These are phyloP conservation scores for Corticium candelabrum DNA, from an alignment of 37 sponge, comb jelly and placozoan genomes.

Conservation along the genomic window DNA sequence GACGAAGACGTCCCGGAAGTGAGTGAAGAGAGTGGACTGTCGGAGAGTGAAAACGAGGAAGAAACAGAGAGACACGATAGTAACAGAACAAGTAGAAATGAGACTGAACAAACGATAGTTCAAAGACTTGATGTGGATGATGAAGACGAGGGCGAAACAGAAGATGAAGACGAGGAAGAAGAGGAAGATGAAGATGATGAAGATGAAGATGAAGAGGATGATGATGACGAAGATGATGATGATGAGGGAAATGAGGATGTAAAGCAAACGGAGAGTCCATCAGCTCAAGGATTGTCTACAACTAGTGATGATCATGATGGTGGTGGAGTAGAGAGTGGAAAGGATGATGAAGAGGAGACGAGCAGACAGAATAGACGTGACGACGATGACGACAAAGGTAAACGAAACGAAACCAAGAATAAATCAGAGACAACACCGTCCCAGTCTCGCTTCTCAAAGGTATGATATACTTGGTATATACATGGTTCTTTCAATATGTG, in stretches of 20 bases:
- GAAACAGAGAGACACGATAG: neutral
- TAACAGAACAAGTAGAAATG: no score
- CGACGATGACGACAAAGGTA: neutral
- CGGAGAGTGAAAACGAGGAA: neutral
- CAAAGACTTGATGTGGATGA: no score
- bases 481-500: neutral
- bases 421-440: slow-evolving; percentile 6
- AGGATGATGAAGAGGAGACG: neutral
- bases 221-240: neutral
- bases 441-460: neutral
- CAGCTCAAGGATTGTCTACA: no score
- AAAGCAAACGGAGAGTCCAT: no score
- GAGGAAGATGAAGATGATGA: neutral
- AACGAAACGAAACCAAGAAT: neutral
- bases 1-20: neutral
- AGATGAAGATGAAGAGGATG: neutral
- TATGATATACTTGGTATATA: neutral
- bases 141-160: neutral
- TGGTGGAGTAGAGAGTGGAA: neutral
- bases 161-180: neutral
- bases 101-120: no score
- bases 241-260: neutral
- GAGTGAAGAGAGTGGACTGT: slow-evolving; percentile 1
- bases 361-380: neutral
- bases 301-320: neutral